Conservation (phyloP, 2,113 vertebrate species). For the Dolichotis patagonum region DNA sequence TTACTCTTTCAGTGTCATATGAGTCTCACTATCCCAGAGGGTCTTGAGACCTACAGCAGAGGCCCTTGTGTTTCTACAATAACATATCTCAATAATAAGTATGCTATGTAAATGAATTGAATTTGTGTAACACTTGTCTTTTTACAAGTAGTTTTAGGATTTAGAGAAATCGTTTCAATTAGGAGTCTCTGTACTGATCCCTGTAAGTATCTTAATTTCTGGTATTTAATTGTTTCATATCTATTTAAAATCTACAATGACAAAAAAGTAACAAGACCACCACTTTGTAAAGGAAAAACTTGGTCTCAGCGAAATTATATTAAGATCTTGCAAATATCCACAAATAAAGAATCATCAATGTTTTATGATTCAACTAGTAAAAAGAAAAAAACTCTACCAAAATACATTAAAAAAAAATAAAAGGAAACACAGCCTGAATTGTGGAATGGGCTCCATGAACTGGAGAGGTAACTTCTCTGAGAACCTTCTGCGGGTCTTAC, state of each 20-base stretch:
- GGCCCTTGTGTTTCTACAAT: constrained; percentile 66
- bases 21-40: constrained; percentile 59
- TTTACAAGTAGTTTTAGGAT: neutral
- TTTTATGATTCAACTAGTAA: constrained; percentile 36
- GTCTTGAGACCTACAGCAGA: constrained; percentile 79
- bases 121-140: constrained; percentile 28
- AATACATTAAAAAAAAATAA: neutral
- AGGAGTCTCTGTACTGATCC: neutral
- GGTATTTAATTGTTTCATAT: constrained; percentile 70
- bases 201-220: constrained; percentile 13
- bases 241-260: constrained; percentile 69
- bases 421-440: constrained; percentile 64
- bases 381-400: neutral
- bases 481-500: constrained; percentile 80
- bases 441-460: constrained; percentile 74
- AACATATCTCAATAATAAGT: constrained; percentile 61
- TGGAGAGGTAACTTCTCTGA: constrained; percentile 72
- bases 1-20: constrained; percentile 69
- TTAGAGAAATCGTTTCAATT: constrained; percentile 51
- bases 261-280: constrained; percentile 60
- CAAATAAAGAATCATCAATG: constrained; percentile 71
- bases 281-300: constrained; percentile 67
- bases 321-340: constrained; percentile 74
- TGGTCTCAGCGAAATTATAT: constrained; percentile 58
- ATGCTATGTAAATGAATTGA: constrained; percentile 9